Percentiles rank a stretch among this genome's conserved stretches.
These are phyloP conservation scores for Ianthella basta DNA, from an alignment of 37 sponge, comb jelly and placozoan genomes.

Conservation along the genomic window DNA sequence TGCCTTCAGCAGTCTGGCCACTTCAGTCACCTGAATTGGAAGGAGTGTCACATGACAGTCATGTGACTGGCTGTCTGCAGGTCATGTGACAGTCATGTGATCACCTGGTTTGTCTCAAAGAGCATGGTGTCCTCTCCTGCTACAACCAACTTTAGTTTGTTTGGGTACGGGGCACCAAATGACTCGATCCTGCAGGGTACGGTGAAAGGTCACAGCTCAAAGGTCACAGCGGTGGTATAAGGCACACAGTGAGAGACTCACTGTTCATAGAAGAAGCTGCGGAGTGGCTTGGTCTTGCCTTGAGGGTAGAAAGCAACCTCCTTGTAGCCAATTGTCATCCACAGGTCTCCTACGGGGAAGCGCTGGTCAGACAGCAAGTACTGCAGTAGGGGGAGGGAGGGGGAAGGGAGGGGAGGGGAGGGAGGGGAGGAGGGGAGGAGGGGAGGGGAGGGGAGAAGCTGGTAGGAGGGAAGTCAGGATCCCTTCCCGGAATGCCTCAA, in stretches of 20 bases:
- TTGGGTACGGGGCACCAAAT: slow-evolving; percentile 78
- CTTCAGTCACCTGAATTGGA: slow-evolving; percentile 60
- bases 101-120: slow-evolving; percentile 69
- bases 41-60: background rate
- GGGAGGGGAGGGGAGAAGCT: too few species aligned
- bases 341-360: slow-evolving; percentile 72
- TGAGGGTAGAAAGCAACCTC: slow-evolving; percentile 72
- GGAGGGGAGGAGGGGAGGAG: background rate
- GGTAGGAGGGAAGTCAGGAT: background rate
- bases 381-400: background rate
- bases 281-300: slow-evolving; percentile 62
- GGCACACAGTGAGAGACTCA: background rate
- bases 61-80: background rate
- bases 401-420: background rate
- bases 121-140: slow-evolving; percentile 63
- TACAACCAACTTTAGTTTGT: slow-evolving; percentile 65
- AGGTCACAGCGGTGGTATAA: too few species aligned
- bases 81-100: background rate
- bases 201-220: too few species aligned
- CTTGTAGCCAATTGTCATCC: slow-evolving; percentile 67
- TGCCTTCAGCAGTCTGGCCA: slow-evolving; percentile 75
- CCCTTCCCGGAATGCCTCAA: background rate
- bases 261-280: slow-evolving; percentile 63
- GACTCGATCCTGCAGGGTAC: slow-evolving; percentile 54
- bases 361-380: slow-evolving; percentile 70